Evolutionary conservation across 1,140 invertebrate genomes (phyloP), one percentile per base, ranked within the genome.

Genomic region (Cydia fagiglandana): DNA sequence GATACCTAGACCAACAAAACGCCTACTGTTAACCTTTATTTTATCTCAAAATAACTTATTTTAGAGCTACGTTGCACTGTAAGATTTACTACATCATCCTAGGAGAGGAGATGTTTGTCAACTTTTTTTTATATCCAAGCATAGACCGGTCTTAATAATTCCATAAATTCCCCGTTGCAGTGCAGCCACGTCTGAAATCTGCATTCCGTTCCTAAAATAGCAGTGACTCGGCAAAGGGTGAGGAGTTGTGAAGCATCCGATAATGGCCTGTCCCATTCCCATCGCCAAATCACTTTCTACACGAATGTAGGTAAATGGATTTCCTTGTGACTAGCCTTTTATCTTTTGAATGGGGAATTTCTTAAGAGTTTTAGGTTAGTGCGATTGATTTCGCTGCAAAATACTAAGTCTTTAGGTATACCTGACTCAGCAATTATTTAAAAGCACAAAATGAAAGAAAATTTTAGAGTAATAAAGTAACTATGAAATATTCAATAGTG

Each of bases 201-300:
- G 30, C 66, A 70, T 70, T 70, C 66, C 38, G 64, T 38, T 38
- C 66, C 66, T 41, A 70, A 38, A 70, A 70, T 70, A 70, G 66
- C 30, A 70, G 34, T 70, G 66, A 38, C 34, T 34, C 66, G 15
- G 30, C 13, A 38, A 38, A 41, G 66, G 66, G 66, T 38, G 66
- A 38, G 66, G 30, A 70, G 66, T 70, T 20, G 66, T 17, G 66
- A 38, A 38, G 30, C 30, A 38, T 45, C 34, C 30, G 66, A 70
- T 70, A 70, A 70, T 70, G 66, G 34, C 30, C 66, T 20, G 66
- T 68, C 66, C n/a, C 34, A 70, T 70, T 61, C 56, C 56, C 66
- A 17, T 70, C 6, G 66, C 34, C 30, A 24, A 41, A 45, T 70
- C 56, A 38, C n/a, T 70, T 20, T 38, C 66, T 13, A 41, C 34